Evolutionary conservation across 2,113 vertebrate genomes (phyloP).

Genomic region (Grammomys surdaster): DNA sequence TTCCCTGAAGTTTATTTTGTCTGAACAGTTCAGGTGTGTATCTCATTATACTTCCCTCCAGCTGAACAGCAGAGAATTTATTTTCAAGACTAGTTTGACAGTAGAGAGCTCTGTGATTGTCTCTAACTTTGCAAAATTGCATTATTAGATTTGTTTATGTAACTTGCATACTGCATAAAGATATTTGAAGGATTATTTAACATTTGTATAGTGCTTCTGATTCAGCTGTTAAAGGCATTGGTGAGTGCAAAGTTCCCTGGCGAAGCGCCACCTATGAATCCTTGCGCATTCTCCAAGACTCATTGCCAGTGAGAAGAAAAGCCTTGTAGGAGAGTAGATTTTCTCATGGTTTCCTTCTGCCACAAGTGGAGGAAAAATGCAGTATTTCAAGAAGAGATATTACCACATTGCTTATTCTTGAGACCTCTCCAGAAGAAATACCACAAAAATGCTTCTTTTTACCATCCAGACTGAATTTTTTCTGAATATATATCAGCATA

Average conservation of each 20-base stretch:
- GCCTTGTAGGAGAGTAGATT: constrained; percentile 65
- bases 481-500: constrained; percentile 81
- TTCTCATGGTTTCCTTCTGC: constrained; percentile 71
- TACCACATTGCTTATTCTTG: constrained; percentile 85
- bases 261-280: constrained; percentile 64
- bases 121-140: not conserved
- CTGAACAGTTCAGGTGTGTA: not conserved
- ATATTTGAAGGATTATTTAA: constrained; percentile 31
- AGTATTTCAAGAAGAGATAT: constrained; percentile 84
- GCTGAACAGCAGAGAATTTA: not conserved
- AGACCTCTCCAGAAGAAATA: constrained; percentile 87
- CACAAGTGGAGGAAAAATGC: constrained; percentile 66
- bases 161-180: not conserved
- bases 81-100: not conserved
- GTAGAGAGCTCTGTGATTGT: not conserved
- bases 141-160: not conserved
- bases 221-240: constrained; percentile 7
- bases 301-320: constrained; percentile 62
- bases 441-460: constrained; percentile 87
- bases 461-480: constrained; percentile 82
- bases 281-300: constrained; percentile 66
- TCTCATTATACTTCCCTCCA: not conserved
- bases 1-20: not conserved
- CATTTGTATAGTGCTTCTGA: not conserved
- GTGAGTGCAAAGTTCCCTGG: not conserved